phyloP scores from a whole-genome alignment of 2,888 invertebrate genomes.

The Chorisops tibialis region DNA sequence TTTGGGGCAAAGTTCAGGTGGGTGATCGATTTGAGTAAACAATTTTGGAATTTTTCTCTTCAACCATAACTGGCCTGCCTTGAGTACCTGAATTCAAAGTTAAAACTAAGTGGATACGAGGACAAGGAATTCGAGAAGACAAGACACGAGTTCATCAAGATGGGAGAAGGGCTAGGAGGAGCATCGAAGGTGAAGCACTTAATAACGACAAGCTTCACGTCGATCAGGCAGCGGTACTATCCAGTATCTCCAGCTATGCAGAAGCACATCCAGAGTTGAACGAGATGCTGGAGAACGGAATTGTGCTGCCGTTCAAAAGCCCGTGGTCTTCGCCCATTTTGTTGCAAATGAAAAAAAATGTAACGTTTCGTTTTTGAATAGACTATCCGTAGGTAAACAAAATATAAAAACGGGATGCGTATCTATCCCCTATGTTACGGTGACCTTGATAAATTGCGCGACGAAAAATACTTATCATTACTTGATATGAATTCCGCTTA shows the following conservation, averaged over 20 bases:
- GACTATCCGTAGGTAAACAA: constrained; percentile 34
- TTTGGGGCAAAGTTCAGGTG: too few relatives aligned
- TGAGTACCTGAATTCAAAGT: too few relatives aligned
- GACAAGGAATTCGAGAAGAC: too few relatives aligned
- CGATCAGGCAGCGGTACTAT: constrained; percentile 35
- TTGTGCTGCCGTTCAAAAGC: constrained; percentile 35
- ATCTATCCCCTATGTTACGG: too few relatives aligned
- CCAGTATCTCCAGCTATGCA: constrained; percentile 36
- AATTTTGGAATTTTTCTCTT: too few relatives aligned
- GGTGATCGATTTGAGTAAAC: too few relatives aligned
- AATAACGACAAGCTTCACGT: constrained; percentile 21
- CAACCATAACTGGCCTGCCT: too few relatives aligned
- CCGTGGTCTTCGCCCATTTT: constrained; percentile 34
- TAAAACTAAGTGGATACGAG: too few relatives aligned
- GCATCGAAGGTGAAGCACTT: constrained; percentile 22
- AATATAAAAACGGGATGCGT: too few relatives aligned
- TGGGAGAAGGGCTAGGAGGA: neutral
- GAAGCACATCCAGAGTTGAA: constrained; percentile 34
- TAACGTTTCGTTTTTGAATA: constrained; percentile 34
- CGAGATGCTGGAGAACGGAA: constrained; percentile 34
- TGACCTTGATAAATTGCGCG: neutral
- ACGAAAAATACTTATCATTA: neutral
- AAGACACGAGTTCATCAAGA: neutral
- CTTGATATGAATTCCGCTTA: too few relatives aligned
- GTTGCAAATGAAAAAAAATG: constrained; percentile 36